phyloP scores from a whole-genome alignment of 2,888 invertebrate genomes.

The Chromoteleia sp. region DNA sequence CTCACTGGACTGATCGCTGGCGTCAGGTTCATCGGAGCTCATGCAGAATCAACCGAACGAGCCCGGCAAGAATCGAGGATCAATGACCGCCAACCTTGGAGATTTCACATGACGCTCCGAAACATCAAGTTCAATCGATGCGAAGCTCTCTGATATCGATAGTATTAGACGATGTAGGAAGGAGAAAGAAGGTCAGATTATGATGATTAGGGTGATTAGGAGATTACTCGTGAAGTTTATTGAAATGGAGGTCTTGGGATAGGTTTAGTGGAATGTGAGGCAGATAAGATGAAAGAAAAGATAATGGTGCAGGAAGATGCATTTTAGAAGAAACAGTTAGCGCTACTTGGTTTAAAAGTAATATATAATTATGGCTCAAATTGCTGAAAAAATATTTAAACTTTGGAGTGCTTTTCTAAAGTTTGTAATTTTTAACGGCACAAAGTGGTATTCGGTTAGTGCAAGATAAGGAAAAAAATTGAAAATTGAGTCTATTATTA shows the following conservation, averaged over 20 bases:
- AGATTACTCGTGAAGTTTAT: constrained; percentile 20
- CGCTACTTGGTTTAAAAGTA: no score
- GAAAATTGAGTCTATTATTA: no score
- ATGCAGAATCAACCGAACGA: constrained; percentile 65
- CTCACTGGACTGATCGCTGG: constrained; percentile 64
- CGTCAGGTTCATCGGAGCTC: constrained; percentile 71
- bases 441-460: no score
- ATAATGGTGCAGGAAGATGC: neutral
- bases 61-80: constrained; percentile 67
- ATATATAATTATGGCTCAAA: no score
- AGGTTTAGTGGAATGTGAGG: neutral
- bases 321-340: neutral
- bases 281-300: constrained; percentile 7
- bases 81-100: constrained; percentile 69
- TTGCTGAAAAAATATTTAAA: no score
- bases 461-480: neutral
- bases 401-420: no score
- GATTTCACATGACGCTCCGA: constrained; percentile 53
- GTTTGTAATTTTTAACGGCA: no score
- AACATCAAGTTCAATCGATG: constrained; percentile 43
- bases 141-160: constrained; percentile 38
- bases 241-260: constrained; percentile 9
- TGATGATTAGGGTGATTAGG: constrained; percentile 26
- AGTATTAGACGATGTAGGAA: neutral
- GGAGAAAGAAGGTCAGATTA: neutral